Evolutionary conservation across 2,888 invertebrate species (phyloP), one percentile per base, ranked within the genome.

Genomic region (Spicauda simplicius): DNA sequence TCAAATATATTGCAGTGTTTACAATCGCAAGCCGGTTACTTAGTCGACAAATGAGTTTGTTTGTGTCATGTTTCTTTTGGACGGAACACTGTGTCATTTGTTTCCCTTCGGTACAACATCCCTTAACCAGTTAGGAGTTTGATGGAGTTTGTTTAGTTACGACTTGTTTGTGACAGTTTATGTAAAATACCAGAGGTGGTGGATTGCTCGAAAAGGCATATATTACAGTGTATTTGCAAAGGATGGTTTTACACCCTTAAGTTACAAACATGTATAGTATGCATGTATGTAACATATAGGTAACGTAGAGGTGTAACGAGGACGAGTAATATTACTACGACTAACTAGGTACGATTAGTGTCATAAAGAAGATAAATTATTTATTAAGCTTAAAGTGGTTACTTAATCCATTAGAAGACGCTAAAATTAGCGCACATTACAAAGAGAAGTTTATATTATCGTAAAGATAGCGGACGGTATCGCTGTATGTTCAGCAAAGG

Each of bases 1-100:
- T 78, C 77, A 77, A 81, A 85, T 84, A 82, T 83, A 85, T 84
- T 83, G 84, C 78, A 76, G 77, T 83, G 83, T 84, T 85, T 85
- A 85, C 80, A 77, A 78, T 78, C 77, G 62, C 73, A 73, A 73
- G 80, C 69, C 69, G 71, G 72, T 71, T 71, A 70, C 76, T 37
- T 37, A 20, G 41, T 19, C 18, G 16, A 53, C 19, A 37, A 41
- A 41, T 54, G 45, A 45, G 48, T 7, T 45, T 63, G 55, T 48
- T 55, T 63, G 16, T 30, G 25, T 16, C 8, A 61, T 50, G 52
- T 62, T 37, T 20, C 20, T 30, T 62, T 58, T 54, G 25, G n/a
- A n/a, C 10, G n/a, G 37, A 11, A 20, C 37, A n/a, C n/a, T 48
- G 61, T 25, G 4, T 61, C 61, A 20, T 41, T 33, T 61, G 53